Conservation (phyloP, 1,140 invertebrate genomes). For the Drosophila trapezifrons region DNA sequence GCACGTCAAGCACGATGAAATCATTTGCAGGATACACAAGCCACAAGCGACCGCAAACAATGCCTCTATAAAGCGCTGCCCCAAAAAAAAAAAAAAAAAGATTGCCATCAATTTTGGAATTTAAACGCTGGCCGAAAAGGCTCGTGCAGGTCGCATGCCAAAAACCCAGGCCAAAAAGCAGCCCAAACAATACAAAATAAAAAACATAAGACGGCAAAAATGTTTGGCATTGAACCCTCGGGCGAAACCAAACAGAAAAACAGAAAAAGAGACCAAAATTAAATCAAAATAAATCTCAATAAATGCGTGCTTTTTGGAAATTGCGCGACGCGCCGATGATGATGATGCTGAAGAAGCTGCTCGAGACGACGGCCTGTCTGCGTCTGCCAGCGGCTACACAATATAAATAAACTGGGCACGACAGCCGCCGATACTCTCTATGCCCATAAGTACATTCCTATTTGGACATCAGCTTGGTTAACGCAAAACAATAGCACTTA, state of each 20-base stretch:
- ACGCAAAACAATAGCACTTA: neutral
- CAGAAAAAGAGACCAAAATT: conserved; percentile 41
- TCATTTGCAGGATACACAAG: conserved; percentile 74
- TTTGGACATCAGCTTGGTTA: neutral
- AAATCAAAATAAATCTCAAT: conserved; percentile 81
- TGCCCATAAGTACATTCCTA: neutral
- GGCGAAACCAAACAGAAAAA: conserved; percentile 48
- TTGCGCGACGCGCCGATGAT: conserved; percentile 28
- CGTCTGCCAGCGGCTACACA: conserved; percentile 65
- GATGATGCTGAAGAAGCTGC: conserved; percentile 57
- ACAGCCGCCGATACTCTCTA: conserved; percentile 48
- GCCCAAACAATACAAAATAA: conserved; percentile 26
- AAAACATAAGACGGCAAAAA: conserved; percentile 55
- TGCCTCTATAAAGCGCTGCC: conserved; percentile 57
- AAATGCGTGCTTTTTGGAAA: conserved; percentile 72
- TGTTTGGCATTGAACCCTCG: conserved; percentile 77
- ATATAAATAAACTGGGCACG: conserved; percentile 73
- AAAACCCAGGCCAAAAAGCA: conserved; percentile 38
- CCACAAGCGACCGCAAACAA: conserved; percentile 18
- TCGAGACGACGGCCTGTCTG: conserved; percentile 77
- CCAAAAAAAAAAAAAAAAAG: conserved; percentile 35
- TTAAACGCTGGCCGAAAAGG: conserved; percentile 55
- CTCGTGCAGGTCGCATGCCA: conserved; percentile 81
- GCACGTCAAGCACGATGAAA: conserved; percentile 76
- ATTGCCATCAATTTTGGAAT: conserved; percentile 74